Evolutionary conservation across 2,888 invertebrate genomes (phyloP).

Genomic region (Sycophila texana): DNA sequence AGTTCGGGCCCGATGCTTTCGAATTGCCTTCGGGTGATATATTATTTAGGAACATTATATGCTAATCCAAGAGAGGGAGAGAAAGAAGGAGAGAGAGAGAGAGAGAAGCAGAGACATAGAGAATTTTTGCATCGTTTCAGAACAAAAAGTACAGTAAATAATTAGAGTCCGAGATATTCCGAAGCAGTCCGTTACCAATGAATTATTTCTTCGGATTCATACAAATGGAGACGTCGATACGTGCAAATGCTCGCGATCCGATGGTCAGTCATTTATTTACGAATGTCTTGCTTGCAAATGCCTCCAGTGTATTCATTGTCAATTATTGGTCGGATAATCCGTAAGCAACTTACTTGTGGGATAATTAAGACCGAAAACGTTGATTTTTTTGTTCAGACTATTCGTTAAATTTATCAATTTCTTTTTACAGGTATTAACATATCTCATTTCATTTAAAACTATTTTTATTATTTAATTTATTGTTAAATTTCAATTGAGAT

Average conservation of each 20-base stretch:
- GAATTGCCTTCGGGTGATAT: constrained; percentile 63
- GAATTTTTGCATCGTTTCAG: constrained; percentile 8
- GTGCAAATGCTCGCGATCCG: constrained; percentile 8
- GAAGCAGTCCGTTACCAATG: constrained; percentile 47
- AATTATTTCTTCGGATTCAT: constrained; percentile 47
- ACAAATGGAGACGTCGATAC: constrained; percentile 38
- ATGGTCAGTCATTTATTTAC: constrained; percentile 23
- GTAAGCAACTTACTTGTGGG: too few species aligned
- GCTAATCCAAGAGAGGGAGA: constrained; percentile 47
- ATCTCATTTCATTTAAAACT: too few species aligned
- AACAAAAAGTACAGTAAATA: constrained; percentile 24
- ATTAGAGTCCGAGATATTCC: neutral
- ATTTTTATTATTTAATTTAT: too few species aligned
- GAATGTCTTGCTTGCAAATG: constrained; percentile 17
- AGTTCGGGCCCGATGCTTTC: constrained; percentile 61
- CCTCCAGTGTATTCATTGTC: neutral
- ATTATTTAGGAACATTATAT: constrained; percentile 69
- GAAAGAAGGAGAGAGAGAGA: constrained; percentile 27
- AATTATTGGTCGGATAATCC: neutral
- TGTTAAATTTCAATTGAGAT: too few species aligned
- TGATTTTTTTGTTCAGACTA: too few species aligned
- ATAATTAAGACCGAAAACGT: too few species aligned
- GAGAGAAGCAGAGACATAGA: constrained; percentile 34
- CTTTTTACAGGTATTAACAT: too few species aligned
- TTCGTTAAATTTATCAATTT: too few species aligned